Percentiles rank a stretch among this genome's conserved stretches.
phyloP scores from a whole-genome alignment of 2,888 invertebrate species.

The Morpho achilles region DNA sequence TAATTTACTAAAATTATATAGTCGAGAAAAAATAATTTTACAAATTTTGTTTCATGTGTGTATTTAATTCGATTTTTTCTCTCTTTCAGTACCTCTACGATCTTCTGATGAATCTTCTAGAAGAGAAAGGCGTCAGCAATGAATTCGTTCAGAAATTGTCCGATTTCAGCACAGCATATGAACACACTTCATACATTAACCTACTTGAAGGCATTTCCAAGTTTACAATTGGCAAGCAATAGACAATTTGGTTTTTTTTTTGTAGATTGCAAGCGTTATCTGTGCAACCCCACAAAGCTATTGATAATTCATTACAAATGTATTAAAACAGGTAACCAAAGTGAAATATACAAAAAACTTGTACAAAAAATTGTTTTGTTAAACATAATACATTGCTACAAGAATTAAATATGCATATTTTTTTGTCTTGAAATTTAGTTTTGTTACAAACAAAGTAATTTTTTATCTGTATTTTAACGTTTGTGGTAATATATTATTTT shows the following conservation, averaged over 20 bases:
- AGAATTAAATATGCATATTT: no score
- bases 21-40: no score
- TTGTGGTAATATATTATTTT: no score
- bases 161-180: constrained; percentile 93
- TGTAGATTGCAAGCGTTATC: constrained; percentile 7
- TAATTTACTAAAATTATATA: background rate
- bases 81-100: constrained; percentile 91
- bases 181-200: constrained; percentile 94
- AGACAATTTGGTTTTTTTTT: constrained; percentile 15
- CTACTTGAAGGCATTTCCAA: constrained; percentile 92
- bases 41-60: no score
- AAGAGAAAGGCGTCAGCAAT: constrained; percentile 96
- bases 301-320: no score
- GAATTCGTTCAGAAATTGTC: constrained; percentile 94
- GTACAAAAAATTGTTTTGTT: no score
- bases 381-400: no score
- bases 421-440: no score
- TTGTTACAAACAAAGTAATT: no score
- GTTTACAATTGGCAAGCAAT: constrained; percentile 84
- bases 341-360: no score
- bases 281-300: constrained; percentile 13
- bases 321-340: no score
- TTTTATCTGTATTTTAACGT: no score
- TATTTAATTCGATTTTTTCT: background rate
- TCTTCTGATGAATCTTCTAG: constrained; percentile 94